A percentile compares a stretch with the other conserved stretches of the same genome.
These are phyloP conservation scores for Peromyscus leucopus DNA, from an alignment of 2,113 vertebrate species.

Conservation along the genomic window DNA sequence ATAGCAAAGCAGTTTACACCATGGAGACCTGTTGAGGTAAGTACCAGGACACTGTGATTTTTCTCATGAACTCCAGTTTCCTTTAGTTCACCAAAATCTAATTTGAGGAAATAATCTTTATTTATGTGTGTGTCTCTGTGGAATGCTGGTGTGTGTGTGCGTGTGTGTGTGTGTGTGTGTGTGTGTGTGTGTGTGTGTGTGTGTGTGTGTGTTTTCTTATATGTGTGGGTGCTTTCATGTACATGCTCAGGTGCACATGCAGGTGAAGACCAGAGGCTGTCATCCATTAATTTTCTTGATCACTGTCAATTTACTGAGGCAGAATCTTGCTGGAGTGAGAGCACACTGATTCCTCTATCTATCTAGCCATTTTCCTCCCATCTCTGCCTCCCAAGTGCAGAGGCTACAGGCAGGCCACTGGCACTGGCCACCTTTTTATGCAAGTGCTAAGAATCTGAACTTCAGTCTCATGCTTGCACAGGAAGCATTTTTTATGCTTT, in stretches of 20 bases:
- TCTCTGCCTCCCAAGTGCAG: background rate
- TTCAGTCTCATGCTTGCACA: background rate
- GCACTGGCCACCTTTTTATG: background rate
- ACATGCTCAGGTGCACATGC: background rate
- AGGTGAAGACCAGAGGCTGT: background rate
- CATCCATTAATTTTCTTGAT: background rate
- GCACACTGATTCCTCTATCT: background rate
- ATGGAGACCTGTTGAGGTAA: background rate
- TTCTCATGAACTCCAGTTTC: slow-evolving; percentile 48
- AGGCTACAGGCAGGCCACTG: background rate
- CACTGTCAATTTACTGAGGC: background rate
- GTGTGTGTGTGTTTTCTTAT: background rate
- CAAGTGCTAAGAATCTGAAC: background rate
- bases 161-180: background rate
- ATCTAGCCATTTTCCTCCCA: background rate
- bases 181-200: background rate
- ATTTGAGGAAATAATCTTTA: background rate
- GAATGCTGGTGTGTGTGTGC: background rate
- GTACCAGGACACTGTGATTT: background rate
- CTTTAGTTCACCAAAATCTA: slow-evolving; percentile 53
- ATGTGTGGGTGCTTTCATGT: background rate
- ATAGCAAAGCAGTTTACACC: background rate
- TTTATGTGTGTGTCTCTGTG: background rate
- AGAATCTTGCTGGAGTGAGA: background rate
- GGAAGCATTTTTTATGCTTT: background rate